phyloP scores from a whole-genome alignment of 2,888 invertebrate genomes.

The Dolichopus griseipennis region DNA sequence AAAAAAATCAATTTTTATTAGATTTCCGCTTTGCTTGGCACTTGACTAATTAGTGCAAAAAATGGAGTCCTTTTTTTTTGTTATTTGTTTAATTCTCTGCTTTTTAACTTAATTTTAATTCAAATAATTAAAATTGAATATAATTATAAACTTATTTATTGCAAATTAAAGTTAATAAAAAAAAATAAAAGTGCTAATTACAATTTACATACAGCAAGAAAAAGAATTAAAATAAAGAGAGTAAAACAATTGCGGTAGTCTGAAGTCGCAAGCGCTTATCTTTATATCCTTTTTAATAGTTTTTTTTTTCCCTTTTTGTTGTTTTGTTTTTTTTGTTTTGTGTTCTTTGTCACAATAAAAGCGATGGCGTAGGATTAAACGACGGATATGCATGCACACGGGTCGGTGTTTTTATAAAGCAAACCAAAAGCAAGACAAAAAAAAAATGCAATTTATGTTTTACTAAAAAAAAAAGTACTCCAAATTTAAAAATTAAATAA shows the following conservation, averaged over 20 bases:
- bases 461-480: too few species aligned
- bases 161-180: not conserved
- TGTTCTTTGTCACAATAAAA: not conserved
- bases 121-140: not conserved
- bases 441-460: too few species aligned
- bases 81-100: not conserved
- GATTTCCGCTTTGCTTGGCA: constrained; percentile 11
- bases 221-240: not conserved
- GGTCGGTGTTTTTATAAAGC: too few species aligned
- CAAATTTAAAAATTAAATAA: too few species aligned
- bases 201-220: too few species aligned
- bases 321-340: not conserved
- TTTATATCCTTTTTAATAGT: not conserved
- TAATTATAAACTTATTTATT: not conserved
- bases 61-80: constrained; percentile 3
- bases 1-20: constrained; percentile 8
- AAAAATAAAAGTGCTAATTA: too few species aligned
- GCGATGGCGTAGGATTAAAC: not conserved
- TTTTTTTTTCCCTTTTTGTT: not conserved
- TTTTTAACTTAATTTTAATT: too few species aligned
- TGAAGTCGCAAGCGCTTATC: constrained; percentile 4
- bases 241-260: not conserved
- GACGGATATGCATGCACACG: not conserved
- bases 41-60: constrained; percentile 10
- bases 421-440: too few species aligned